Base-by-base conservation (phyloP, 1,140 invertebrate species). In the Grapholita molesta region DNA sequence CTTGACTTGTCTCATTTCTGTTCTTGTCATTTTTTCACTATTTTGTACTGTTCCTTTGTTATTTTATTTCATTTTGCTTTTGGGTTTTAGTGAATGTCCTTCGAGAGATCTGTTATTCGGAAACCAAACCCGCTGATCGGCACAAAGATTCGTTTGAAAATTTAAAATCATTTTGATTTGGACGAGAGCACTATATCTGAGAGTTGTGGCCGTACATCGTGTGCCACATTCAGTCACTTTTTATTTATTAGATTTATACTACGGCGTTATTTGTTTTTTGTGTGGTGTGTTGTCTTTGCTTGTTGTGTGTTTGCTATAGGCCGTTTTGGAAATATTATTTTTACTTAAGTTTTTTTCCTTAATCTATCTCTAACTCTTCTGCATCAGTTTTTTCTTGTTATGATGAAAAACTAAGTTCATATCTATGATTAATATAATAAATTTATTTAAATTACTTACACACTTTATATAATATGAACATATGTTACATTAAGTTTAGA, bases 301-400 rank as follows among this genome's bases (percentile, higher is more conserved):
- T 90, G 85, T 83, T 89, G 86, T 90, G 89, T 91, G 87, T 91
- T 89, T 91, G 89, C 88, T 90, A 91, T 90, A 90, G 89, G 89
- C 89, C 89, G 89, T 91, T 91, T 91, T 91, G 89, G 89, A 91
- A 91, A 80, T 79, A 86, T 83, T 84, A 80, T 82, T 42, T 61
- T 71, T 74, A 79, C 57, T 55, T 71, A 73, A 78, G n/a, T 76
- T 53, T 48, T 74, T 74, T 79, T 72, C 77, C 75, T 73, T 68
- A 76, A 75, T 84, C 79, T 73, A 70, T 66, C 76, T 75, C 73
- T 82, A 28, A 30, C 70, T 79, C 76, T 81, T 79, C 73, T 77
- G 76, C 73, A 78, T 75, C 71, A 67, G 66, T 78, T 78, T 64
- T 9, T 28, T 57, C 25, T 68, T 72, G 66, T 65, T 72, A 68